Evolutionary conservation across 2,888 invertebrate genomes (phyloP), one percentile per base, ranked within the genome.

Genomic region (Cephus sareptanus): DNA sequence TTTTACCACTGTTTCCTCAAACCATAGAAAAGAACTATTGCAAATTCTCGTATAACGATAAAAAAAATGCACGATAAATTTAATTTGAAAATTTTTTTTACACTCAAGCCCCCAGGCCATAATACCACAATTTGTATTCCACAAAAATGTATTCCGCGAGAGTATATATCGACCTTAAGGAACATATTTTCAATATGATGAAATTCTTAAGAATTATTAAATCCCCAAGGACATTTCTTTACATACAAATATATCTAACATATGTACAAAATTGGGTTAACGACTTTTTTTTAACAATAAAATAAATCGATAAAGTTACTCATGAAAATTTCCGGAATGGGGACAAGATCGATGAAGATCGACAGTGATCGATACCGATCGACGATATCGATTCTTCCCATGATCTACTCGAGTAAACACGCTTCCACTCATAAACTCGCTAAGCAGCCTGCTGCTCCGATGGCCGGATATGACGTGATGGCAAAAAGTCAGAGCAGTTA

Each of bases 321-420:
- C 1, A 56, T 23, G 23, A 56, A 56, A 56, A 56, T 56, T 23
- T 23, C 9, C 23, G 9, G 1, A 56, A 56, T 23, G 9, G 23
- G 23, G 23, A 56, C 9, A 56, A 23, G 56, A 56, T 56, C 56
- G 2, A 56, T 56, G 23, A 9, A 9, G 23, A 56, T 23, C 56
- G 56, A 56, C 56, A 56, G 23, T 56, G 23, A 56, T 56, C 56
- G 9, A 23, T 23, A 23, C 56, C 2, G 56, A 23, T 2, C 56
- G 56, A 40, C 15, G 4, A 56, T 40, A 40, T 40, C 40, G 40
- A 40, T 40, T 40, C 40, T 56, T 56, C 56, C 85, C 85, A 89
- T 89, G 89, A 89, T 90, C 87, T 89, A 89, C 86, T 89, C 88
- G 88, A 89, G 87, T 89, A 90, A 90, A 88, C 87, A 90, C 87